A percentile compares a stretch with the other conserved stretches of the same genome.
Conservation (phyloP, 2,113 vertebrate genomes). For the Pachyramphus minor region DNA sequence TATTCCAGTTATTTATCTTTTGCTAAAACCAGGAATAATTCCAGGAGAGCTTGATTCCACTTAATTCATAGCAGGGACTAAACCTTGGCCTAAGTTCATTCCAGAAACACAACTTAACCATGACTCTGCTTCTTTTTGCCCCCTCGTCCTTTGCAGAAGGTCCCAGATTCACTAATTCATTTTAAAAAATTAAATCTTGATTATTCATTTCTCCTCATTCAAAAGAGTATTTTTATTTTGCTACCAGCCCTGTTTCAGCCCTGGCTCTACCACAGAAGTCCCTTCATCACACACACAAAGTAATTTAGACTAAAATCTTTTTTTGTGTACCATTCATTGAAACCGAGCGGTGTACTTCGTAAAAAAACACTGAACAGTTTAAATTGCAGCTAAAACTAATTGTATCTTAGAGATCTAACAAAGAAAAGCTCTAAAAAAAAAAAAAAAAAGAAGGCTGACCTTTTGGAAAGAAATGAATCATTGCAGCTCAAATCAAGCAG, state of each 20-base stretch:
- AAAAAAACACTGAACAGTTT: neutral
- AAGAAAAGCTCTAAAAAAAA: neutral
- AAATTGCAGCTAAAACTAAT: neutral
- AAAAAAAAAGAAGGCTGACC: neutral
- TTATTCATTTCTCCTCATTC: neutral
- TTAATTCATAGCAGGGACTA: neutral
- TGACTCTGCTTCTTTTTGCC: neutral
- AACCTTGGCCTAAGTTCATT: neutral
- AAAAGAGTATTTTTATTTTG: neutral
- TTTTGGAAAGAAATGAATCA: neutral
- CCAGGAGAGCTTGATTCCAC: neutral
- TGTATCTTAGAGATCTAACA: neutral
- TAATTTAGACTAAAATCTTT: constrained; percentile 8
- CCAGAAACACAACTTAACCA: neutral
- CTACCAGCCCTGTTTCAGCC: neutral
- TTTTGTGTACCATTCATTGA: neutral
- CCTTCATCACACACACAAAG: neutral
- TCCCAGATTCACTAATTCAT: neutral
- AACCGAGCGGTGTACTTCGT: neutral
- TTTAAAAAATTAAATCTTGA: neutral
- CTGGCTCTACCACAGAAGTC: neutral
- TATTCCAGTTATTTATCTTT: neutral
- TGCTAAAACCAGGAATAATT: neutral
- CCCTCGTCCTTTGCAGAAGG: neutral
- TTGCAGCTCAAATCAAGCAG: neutral